These are phyloP conservation scores for Danio tinwini DNA, from an alignment of 2,797 vertebrate genomes.

Conservation along the genomic window DNA sequence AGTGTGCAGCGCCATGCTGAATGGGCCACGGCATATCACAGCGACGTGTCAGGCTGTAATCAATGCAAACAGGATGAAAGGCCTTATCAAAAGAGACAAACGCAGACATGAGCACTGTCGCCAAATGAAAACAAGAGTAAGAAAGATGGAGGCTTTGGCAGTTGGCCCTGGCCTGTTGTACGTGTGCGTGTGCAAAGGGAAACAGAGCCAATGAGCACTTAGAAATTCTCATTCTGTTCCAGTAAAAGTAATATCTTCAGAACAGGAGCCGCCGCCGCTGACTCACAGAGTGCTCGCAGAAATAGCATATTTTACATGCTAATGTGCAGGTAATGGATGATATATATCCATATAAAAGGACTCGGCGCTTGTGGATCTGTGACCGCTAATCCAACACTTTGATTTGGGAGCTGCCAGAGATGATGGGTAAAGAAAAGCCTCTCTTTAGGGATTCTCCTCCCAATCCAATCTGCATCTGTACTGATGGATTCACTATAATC, in stretches of 20 bases:
- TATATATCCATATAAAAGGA: constrained; percentile 52
- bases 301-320: constrained; percentile 56
- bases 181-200: constrained; percentile 12
- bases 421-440: constrained; percentile 58
- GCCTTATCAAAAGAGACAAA: constrained; percentile 81
- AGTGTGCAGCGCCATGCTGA: constrained; percentile 79
- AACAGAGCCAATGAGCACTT: constrained; percentile 64
- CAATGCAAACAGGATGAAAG: constrained; percentile 86
- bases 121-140: constrained; percentile 63
- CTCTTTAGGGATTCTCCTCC: constrained; percentile 64
- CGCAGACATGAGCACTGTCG: constrained; percentile 76
- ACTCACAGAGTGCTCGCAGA: constrained; percentile 46
- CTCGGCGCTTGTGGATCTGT: constrained; percentile 50
- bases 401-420: constrained; percentile 52
- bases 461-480: constrained; percentile 68
- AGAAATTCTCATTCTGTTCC: constrained; percentile 67
- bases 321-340: constrained; percentile 51
- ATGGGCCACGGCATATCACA: constrained; percentile 76
- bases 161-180: constrained; percentile 58
- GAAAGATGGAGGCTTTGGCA: constrained; percentile 63
- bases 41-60: constrained; percentile 81
- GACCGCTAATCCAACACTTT: constrained; percentile 52
- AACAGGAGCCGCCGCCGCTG: constrained; percentile 51
- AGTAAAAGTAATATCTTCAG: constrained; percentile 65
- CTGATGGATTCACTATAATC: constrained; percentile 71